Evolutionary conservation across 2,797 vertebrate species (phyloP).

Genomic region (Acipenser transmontanus): DNA sequence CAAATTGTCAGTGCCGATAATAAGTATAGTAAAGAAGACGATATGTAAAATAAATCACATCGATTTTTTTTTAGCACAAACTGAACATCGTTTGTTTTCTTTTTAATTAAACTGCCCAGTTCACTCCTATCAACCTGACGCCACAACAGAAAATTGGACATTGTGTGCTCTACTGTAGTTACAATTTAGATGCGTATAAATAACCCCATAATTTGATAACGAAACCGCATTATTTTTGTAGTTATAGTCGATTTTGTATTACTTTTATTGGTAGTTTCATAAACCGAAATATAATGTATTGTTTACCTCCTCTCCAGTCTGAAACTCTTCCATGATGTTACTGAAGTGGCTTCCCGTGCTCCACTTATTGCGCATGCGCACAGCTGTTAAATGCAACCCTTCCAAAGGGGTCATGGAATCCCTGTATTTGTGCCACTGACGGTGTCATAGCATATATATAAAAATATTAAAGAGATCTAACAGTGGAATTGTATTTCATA

Average conservation of each 20-base stretch:
- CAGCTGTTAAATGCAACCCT: background rate
- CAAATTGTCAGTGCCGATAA: too few relatives aligned
- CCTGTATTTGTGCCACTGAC: too few relatives aligned
- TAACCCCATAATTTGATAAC: background rate
- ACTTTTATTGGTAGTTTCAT: background rate
- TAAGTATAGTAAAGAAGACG: too few relatives aligned
- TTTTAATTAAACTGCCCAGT: background rate
- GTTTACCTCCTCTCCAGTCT: slow-evolving; percentile 49
- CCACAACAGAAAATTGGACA: too few relatives aligned
- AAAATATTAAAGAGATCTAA: too few relatives aligned
- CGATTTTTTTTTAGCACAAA: too few relatives aligned
- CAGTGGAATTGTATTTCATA: too few relatives aligned
- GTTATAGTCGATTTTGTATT: background rate
- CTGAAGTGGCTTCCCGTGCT: background rate
- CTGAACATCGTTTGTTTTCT: too few relatives aligned
- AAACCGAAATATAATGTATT: background rate
- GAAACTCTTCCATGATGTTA: slow-evolving; percentile 48
- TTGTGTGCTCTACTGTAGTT: background rate
- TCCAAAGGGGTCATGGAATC: background rate
- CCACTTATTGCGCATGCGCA: background rate
- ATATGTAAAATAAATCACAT: too few relatives aligned
- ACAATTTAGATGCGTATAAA: background rate
- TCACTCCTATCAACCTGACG: background rate
- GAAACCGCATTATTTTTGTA: background rate
- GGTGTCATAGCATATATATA: too few relatives aligned